phyloP scores from a whole-genome alignment of 2,888 invertebrate species.

The Byasa hedistus region DNA sequence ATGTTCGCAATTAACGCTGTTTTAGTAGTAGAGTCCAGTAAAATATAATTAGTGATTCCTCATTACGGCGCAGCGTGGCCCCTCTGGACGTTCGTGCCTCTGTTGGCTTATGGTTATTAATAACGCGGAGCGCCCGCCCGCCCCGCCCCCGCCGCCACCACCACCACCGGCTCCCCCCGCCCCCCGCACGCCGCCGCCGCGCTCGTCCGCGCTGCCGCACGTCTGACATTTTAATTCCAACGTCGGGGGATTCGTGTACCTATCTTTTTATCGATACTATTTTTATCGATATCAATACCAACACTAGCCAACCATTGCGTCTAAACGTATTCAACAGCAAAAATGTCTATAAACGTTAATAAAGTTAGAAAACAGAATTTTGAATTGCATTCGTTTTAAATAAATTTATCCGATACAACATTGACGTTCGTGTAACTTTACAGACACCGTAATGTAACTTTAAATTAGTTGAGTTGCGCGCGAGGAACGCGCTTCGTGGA shows the following conservation, averaged over 20 bases:
- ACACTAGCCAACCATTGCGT: constrained; percentile 47
- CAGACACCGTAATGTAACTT: constrained; percentile 26
- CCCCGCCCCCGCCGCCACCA: constrained; percentile 45
- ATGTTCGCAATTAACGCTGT: constrained; percentile 59
- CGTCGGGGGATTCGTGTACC: constrained; percentile 63
- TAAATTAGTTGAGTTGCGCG: constrained; percentile 34
- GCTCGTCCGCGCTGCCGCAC: constrained; percentile 69
- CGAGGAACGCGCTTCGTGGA: constrained; percentile 40
- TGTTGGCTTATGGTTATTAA: constrained; percentile 80
- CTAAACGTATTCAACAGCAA: constrained; percentile 19
- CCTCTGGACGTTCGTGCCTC: constrained; percentile 80
- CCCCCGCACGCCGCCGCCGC: constrained; percentile 61
- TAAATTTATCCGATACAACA: constrained; percentile 1
- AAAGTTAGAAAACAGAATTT: background rate
- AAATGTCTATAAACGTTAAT: background rate
- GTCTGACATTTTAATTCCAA: constrained; percentile 80
- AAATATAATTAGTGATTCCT: constrained; percentile 80
- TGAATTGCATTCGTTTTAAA: background rate
- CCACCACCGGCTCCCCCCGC: constrained; percentile 45
- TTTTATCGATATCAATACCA: constrained; percentile 62
- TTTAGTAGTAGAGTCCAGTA: constrained; percentile 74
- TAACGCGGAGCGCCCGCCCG: constrained; percentile 63
- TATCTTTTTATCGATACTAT: constrained; percentile 62
- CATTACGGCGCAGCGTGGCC: constrained; percentile 76
- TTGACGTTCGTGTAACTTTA: constrained; percentile 2